These are phyloP conservation scores for Lampris megalopsis DNA, from an alignment of 2,113 vertebrate species.

Conservation along the genomic window DNA sequence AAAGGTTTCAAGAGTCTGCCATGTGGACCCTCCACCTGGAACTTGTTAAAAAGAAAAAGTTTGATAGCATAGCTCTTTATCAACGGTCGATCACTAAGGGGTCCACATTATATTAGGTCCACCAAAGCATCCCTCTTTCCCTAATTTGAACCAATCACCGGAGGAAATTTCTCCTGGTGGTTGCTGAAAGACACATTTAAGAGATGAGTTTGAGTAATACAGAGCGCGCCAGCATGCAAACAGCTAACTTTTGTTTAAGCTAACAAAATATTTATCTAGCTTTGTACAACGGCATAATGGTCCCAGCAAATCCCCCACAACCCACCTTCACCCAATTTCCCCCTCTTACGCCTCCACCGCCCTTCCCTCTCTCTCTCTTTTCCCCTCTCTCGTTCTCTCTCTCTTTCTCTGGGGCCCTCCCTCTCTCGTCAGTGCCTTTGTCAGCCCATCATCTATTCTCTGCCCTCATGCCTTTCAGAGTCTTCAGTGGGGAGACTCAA, in stretches of 20 bases:
- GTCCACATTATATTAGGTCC: neutral
- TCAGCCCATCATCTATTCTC: constrained; percentile 58
- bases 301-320: constrained; percentile 44
- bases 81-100: too few relatives aligned
- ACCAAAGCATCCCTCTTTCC: neutral
- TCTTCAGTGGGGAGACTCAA: neutral
- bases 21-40: neutral
- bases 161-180: neutral
- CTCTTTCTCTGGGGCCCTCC: constrained; percentile 70
- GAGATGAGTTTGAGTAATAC: neutral
- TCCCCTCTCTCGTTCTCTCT: constrained; percentile 5
- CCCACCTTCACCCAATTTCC: constrained; percentile 75
- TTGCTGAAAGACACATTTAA: neutral
- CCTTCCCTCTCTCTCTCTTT: constrained; percentile 45
- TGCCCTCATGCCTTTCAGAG: constrained; percentile 33
- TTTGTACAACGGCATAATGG: constrained; percentile 69
- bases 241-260: constrained; percentile 54
- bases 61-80: neutral
- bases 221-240: constrained; percentile 42
- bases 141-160: neutral
- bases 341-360: constrained; percentile 55
- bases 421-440: constrained; percentile 55
- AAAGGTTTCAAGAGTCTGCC: constrained; percentile 25
- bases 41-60: constrained; percentile 31
- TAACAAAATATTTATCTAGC: constrained; percentile 71